phyloP scores from a whole-genome alignment of 2,113 vertebrate genomes.

The Prunella himalayana region DNA sequence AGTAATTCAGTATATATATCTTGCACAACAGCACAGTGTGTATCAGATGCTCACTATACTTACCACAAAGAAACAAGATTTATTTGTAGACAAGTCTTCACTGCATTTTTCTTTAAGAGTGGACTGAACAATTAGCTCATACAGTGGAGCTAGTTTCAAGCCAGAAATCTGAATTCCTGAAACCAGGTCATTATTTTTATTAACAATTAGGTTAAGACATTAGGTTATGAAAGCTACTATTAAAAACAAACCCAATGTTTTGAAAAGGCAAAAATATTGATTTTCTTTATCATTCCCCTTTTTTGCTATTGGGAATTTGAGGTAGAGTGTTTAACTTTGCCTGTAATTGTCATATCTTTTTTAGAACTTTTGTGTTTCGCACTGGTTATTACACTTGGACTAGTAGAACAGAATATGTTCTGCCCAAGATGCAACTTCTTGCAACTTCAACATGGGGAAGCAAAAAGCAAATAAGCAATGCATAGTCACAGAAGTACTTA shows the following conservation, averaged over 20 bases:
- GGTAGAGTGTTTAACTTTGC: neutral
- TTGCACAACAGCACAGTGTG: neutral
- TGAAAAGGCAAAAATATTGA: neutral
- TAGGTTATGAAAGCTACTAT: neutral
- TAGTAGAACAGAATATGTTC: neutral
- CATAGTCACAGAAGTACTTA: neutral
- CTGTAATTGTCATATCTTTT: neutral
- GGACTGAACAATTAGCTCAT: conserved; percentile 45
- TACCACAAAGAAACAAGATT: conserved; percentile 53
- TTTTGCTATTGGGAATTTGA: neutral
- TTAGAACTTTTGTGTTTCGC: neutral
- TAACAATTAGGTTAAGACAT: neutral
- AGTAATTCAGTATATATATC: neutral
- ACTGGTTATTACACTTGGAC: neutral
- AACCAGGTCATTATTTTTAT: neutral
- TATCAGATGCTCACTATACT: neutral
- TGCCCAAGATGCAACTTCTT: neutral
- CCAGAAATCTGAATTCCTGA: conserved; percentile 52
- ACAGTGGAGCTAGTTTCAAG: conserved; percentile 11
- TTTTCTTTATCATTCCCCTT: neutral
- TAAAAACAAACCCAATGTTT: neutral
- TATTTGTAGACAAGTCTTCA: neutral
- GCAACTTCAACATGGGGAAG: neutral
- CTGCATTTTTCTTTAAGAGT: neutral
- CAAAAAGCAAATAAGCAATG: neutral